Conservation (phyloP, 2,888 invertebrate genomes). For the Papilio gigon region DNA sequence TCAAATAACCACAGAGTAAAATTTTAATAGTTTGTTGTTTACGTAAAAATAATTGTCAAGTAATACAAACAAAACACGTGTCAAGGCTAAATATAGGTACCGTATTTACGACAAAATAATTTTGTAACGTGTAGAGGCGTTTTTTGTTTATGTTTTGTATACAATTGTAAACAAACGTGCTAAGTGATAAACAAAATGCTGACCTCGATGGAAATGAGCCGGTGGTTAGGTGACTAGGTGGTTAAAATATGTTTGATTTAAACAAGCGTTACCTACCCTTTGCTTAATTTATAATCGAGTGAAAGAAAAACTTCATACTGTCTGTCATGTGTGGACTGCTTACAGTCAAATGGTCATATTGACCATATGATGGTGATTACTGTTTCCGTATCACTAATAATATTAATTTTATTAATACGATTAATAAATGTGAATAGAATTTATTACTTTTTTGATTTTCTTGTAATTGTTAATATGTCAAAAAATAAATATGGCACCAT, state of each 20-base stretch:
- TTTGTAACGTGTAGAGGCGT: neutral
- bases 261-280: no score
- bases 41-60: neutral
- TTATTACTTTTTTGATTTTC: neutral
- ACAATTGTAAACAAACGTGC: no score
- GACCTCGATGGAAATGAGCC: no score
- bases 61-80: neutral
- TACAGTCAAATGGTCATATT: neutral
- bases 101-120: neutral
- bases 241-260: no score
- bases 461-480: neutral
- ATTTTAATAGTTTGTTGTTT: neutral
- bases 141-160: neutral
- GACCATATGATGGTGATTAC: neutral
- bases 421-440: neutral
- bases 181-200: neutral
- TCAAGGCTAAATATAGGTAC: neutral
- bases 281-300: no score
- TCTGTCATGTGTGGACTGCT: no score
- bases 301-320: no score
- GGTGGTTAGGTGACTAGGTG: no score
- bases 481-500: neutral
- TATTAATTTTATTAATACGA: neutral
- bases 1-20: neutral
- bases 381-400: no score